Conservation (phyloP, 2,888 invertebrate species). For the Xylota sylvarum region DNA sequence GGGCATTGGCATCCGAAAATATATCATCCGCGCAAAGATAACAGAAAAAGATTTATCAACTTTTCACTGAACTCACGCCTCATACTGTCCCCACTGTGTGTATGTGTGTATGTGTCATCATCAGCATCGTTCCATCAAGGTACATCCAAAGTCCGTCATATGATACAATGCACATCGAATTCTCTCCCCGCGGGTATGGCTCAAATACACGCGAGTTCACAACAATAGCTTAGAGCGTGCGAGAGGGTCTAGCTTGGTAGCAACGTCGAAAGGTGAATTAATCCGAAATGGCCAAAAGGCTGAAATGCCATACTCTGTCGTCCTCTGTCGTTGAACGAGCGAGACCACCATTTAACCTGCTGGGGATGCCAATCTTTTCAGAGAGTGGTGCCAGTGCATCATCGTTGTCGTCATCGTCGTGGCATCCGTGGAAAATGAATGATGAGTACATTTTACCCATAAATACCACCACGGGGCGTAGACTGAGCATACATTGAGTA, state of each 20-base stretch:
- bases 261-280: constrained; percentile 65
- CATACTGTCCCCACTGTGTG: not conserved
- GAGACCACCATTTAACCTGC: constrained; percentile 52
- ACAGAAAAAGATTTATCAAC: constrained; percentile 26
- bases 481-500: constrained; percentile 11
- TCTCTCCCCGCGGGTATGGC: constrained; percentile 27
- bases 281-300: constrained; percentile 62
- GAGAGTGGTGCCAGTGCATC: constrained; percentile 14
- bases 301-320: constrained; percentile 30
- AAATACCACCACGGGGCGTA: constrained; percentile 41
- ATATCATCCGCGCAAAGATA: not conserved
- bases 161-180: constrained; percentile 23
- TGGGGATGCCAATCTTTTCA: constrained; percentile 51
- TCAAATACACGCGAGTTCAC: constrained; percentile 54
- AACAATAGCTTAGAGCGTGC: constrained; percentile 52
- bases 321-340: constrained; percentile 32
- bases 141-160: constrained; percentile 34
- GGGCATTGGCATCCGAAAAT: constrained; percentile 23
- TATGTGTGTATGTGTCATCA: not conserved
- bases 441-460: constrained; percentile 32
- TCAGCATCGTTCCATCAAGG: constrained; percentile 7
- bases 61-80: constrained; percentile 2
- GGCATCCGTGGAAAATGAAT: constrained; percentile 41
- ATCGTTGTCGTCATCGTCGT: constrained; percentile 11
- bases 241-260: constrained; percentile 24